phyloP scores from a whole-genome alignment of 2,797 vertebrate genomes.

The Siniperca scherzeri region DNA sequence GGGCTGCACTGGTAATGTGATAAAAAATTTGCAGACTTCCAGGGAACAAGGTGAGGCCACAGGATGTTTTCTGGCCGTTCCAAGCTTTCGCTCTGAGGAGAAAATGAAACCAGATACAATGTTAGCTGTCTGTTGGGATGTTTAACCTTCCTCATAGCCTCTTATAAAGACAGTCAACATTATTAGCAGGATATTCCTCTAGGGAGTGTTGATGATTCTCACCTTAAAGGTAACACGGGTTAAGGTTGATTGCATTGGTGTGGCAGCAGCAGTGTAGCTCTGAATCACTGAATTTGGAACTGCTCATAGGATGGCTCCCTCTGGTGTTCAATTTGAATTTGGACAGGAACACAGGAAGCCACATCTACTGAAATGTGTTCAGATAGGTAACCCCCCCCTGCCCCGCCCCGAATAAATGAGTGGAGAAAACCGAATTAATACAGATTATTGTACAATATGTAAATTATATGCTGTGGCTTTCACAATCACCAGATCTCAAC shows the following conservation, averaged over 20 bases:
- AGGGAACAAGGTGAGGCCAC: constrained; percentile 52
- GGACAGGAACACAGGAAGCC: neutral
- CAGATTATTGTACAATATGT: neutral
- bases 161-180: constrained; percentile 4
- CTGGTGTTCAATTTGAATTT: constrained; percentile 64
- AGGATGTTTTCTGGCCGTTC: constrained; percentile 26
- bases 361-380: neutral
- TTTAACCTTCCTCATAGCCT: neutral
- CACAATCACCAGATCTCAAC: neutral
- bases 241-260: constrained; percentile 45
- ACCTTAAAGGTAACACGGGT: constrained; percentile 51
- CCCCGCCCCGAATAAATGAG: neutral
- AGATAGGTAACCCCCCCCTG: neutral
- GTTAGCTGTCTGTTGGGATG: constrained; percentile 9
- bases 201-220: constrained; percentile 18
- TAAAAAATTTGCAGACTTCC: constrained; percentile 50
- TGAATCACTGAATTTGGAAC: constrained; percentile 8
- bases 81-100: constrained; percentile 1
- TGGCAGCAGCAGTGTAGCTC: constrained; percentile 27
- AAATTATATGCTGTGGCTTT: neutral
- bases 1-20: constrained; percentile 60
- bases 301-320: constrained; percentile 62
- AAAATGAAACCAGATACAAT: constrained; percentile 20
- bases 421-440: neutral
- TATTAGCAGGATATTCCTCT: neutral